phyloP scores from a whole-genome alignment of 2,797 vertebrate species.

The Brachymystax lenok region DNA sequence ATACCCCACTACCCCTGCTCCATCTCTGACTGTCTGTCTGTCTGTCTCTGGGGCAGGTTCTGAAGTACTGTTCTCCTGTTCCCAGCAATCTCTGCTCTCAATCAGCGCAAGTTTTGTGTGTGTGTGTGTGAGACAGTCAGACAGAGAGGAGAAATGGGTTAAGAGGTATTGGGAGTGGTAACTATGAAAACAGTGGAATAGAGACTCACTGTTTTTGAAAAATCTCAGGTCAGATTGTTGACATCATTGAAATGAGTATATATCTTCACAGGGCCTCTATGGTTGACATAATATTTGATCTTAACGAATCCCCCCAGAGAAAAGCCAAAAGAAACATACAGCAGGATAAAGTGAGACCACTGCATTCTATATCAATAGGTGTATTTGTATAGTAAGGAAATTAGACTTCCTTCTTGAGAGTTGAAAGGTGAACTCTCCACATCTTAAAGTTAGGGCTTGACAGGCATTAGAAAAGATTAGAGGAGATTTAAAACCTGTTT shows the following conservation, averaged over 20 bases:
- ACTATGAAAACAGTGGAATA: slow-evolving; percentile 4
- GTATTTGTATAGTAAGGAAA: not conserved
- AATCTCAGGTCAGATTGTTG: not conserved
- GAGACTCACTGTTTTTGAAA: not conserved
- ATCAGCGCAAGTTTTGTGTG: not conserved
- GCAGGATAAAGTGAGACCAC: not conserved
- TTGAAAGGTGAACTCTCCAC: too few relatives aligned
- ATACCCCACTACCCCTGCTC: not conserved
- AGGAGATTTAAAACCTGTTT: not conserved
- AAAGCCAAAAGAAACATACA: slow-evolving; percentile 1
- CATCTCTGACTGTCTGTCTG: not conserved
- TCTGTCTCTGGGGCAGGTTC: not conserved
- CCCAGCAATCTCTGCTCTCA: not conserved
- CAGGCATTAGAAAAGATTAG: not conserved
- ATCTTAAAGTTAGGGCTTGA: not conserved
- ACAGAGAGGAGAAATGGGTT: not conserved
- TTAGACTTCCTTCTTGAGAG: not conserved
- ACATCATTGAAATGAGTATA: slow-evolving; percentile 1
- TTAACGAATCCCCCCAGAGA: not conserved
- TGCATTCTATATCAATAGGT: not conserved
- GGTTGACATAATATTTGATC: not conserved
- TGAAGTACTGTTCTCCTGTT: not conserved
- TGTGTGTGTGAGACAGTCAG: not conserved
- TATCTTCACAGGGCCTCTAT: not conserved
- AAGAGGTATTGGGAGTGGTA: not conserved